Evolutionary conservation across 2,797 vertebrate species (phyloP), one percentile per base, ranked within the genome.

Genomic region (Acestrorhynchus altus): DNA sequence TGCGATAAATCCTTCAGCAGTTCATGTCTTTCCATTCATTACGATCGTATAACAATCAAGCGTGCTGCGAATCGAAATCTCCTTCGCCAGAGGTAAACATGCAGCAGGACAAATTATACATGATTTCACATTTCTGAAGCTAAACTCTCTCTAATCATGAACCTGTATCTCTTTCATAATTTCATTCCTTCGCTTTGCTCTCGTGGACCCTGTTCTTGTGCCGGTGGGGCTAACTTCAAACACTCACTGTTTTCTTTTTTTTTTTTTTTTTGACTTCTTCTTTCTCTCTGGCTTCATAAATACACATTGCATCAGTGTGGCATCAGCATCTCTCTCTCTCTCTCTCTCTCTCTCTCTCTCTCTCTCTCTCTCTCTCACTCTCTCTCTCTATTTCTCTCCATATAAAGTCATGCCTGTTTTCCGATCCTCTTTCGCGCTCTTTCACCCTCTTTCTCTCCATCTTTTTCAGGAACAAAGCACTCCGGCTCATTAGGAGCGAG

Each of bases 271-370:
- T 52, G 6, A 47, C 15, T n/a, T 51, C n/a, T n/a, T 61, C 71
- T 59, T 40, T 64, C 59, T 70, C 28, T 77, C 70, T 52, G 40
- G 59, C 76, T 61, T 61, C 78, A 59, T 72, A 83, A 76, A 85
- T 80, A 67, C 72, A 70, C 72, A 72, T 85, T 85, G 74, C 84
- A 69, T 83, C 74, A 68, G 81, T 39, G 46, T 85, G 82, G 78
- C 84, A 82, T 85, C 84, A 83, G 67, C 73, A 67, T 80, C 66
- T 61, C 15, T 73, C 71, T 64, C 52, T 76, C 49, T 69, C 57
- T 74, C 67, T 47, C 44, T 67, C 56, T 35, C 71, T 75, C 73
- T 63, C 77, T 80, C 49, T 74, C 49, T 54, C 56, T 76, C 56
- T 69, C 65, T 74, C 31, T 79, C 73, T 79, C 54, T 56, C 77